phyloP scores from a whole-genome alignment of 1,140 invertebrate genomes.

The Sipha flava region DNA sequence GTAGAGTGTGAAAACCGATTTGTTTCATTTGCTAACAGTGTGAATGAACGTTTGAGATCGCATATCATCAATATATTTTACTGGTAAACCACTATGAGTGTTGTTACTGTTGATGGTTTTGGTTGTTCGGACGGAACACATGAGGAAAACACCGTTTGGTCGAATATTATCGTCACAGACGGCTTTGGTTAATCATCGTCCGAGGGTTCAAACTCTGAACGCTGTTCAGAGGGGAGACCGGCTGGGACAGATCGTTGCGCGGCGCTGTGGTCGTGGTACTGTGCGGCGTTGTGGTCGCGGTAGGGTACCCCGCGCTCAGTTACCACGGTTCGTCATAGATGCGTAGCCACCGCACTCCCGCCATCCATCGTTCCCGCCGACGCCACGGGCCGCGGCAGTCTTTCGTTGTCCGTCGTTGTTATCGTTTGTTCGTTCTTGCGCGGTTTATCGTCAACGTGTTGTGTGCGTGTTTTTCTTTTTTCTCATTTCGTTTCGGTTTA shows the following conservation, averaged over 20 bases:
- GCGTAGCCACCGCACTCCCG: neutral
- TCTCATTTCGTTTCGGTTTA: neutral
- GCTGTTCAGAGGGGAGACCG: neutral
- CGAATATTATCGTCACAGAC: too few relatives aligned
- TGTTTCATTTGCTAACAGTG: too few relatives aligned
- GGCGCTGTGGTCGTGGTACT: slow-evolving; percentile 2
- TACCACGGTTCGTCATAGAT: slow-evolving; percentile 8
- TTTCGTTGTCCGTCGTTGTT: neutral
- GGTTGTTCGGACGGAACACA: too few relatives aligned
- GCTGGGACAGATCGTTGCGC: neutral
- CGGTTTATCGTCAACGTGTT: too few relatives aligned
- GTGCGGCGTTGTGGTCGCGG: neutral
- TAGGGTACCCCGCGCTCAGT: neutral
- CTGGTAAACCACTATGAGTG: too few relatives aligned
- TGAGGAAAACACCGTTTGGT: too few relatives aligned
- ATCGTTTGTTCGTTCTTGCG: neutral
- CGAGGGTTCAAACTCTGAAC: too few relatives aligned
- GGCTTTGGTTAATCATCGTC: too few relatives aligned
- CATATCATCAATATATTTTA: too few relatives aligned
- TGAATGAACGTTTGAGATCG: too few relatives aligned
- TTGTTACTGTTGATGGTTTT: too few relatives aligned
- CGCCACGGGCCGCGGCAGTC: neutral
- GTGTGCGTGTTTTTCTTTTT: neutral
- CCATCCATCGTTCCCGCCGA: neutral
- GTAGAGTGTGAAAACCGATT: too few relatives aligned